Base-by-base conservation (phyloP, 2,888 invertebrate genomes). In the Lithophane ornitopus region DNA sequence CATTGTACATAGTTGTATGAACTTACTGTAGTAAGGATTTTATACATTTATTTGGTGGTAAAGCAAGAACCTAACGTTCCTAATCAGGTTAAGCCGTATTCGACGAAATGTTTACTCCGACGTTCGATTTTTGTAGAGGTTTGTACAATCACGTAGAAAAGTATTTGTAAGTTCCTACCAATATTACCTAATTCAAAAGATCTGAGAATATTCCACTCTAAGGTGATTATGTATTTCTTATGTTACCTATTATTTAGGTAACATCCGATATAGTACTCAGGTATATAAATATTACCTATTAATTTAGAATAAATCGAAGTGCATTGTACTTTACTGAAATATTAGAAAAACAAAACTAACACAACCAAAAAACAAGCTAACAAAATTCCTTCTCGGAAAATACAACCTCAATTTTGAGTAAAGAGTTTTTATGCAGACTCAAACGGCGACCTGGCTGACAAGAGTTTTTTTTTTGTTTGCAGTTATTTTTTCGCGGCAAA, bases 401-500 rank as follows among this genome's bases (percentile, higher is more conserved):
- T 62, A 70, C 56, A 66, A 58, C 74, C 63, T 59, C 41, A 78
- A 78, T 76, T 87, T 81, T 74, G 34, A 70, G 77, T 72, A 84
- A 85, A 84, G 76, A 86, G 82, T 84, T 84, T 84, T 87, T 82
- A 84, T 86, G 70, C 81, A 87, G 82, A 87, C 87, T 87, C 86
- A 84, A 89, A 89, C 89, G 79, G 59, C 49, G 70, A 76, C 80
- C 78, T 84, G 85, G 81, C 81, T 62, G 68, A 65, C 74, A 66
- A 81, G 81, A 76, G 63, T 78, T 84, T 83, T 85, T 87, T 88
- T 88, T 87, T 86, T 85, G 85, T 87, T 87, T 79, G 68, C 70
- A 70, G 86, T 86, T 88, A 89, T 89, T 91, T 91, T 89, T 88
- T 84, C 81, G 85, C 81, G 85, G 87, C 84, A 89, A 91, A 87